Evolutionary conservation across 1,140 invertebrate genomes (phyloP), one percentile per base, ranked within the genome.

Genomic region (Atta texana): DNA sequence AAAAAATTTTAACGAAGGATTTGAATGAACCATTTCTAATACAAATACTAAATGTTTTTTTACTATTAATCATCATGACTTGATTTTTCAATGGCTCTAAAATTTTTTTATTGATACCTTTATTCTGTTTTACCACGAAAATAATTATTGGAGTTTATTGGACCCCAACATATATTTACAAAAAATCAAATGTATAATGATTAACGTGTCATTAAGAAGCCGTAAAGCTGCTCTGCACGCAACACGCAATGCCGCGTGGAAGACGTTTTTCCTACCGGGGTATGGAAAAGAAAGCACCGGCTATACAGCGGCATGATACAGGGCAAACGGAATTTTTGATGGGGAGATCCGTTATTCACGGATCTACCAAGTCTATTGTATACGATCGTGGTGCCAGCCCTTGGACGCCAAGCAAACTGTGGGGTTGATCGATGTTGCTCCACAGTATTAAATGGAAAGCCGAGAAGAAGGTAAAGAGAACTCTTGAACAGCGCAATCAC

Each of bases 311-410:
- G 53, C 39, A 28, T 80, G 75, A 84, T 77, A 85, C 82, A 21
- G 88, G 63, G 91, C 93, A 94, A 94, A 94, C 93, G 87, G 93
- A 94, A 94, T 94, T 94, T 94, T 94, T 93, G 90, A 94, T 93
- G 86, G 80, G 69, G 84, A 82, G 88, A 93, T 92, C 91, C 89
- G 89, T 90, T 93, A 93, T 93, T 93, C 92, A 93, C 91, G 74
- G 88, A 69, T 92, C 88, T 88, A 89, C 72, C 74, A 87, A 80
- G 89, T 77, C 84, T 88, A 92, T 93, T 93, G 92, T 93, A 90
- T 89, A 88, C 88, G 89, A 92, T 91, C 87, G 88, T 63, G 55
- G 59, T 89, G 59, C 55, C 63, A 49, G 69, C 64, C 61, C 68
- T 88, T 80, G 85, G 78, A 69, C 84, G 88, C 51, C 86, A 84